Evolutionary conservation across 2,888 invertebrate species (phyloP), one percentile per base, ranked within the genome.

Genomic region (Polydesmus complanatus): DNA sequence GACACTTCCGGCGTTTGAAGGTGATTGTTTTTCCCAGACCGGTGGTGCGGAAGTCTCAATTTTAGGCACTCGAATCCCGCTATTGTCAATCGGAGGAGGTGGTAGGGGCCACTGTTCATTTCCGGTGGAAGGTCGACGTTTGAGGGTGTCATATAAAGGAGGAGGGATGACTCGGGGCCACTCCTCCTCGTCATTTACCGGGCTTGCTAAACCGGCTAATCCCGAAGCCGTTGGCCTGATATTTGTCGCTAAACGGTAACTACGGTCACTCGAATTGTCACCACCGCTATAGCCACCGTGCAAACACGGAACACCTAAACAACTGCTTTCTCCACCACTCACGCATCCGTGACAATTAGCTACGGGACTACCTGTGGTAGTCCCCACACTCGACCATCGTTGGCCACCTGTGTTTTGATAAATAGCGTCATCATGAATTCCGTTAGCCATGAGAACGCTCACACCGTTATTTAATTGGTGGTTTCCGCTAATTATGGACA

Each of bases 1-100:
- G 5, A 54, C 37, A 21, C 25, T 25, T 22, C 47, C 54, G 3
- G 18, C n/a, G 37, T 37, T 37, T 5, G 54, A 23, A 19, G 60
- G 60, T 14, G 60, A 54, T 47, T 60, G 60, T 23, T 52, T 60
- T 49, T 60, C 60, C 60, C 60, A 60, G 54, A 60, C 60, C 23
- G 25, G 59, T 37, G 37, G 37, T 8, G 8, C 37, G 5, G 37
- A 37, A 37, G 37, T 37, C 37, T 37, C 37, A 37, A 37, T 37
- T 37, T 8, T 37, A 37, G 37, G 37, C 37, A 37, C 37, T 37
- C 37, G 37, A 37, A 37, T 14, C 8, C 37, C 37, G 37, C 37
- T 14, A 14, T 14, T 14, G 14, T 14, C 14, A 14, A 8, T 14
- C 5, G 14, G 5, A 37, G 37, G 37, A 37, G 37, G 37, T 37